Conservation (phyloP, 1,140 invertebrate species). For the Charaxes varanes region DNA sequence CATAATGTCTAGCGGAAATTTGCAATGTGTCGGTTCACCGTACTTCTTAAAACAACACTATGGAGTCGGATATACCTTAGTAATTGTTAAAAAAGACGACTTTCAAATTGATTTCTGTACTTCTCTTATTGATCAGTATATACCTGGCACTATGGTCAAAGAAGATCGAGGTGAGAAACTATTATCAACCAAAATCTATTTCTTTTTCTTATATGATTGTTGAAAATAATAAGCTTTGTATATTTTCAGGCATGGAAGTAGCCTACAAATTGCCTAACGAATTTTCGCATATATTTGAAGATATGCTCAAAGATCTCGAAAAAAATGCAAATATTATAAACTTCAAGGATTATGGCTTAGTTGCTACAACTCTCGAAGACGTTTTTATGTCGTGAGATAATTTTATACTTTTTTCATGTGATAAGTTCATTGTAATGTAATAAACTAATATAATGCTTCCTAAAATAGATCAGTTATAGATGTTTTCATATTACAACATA, state of each 20-base stretch:
- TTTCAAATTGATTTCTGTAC: conserved; percentile 40
- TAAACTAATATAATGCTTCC: neutral
- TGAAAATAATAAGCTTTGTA: no score
- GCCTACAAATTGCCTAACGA: conserved; percentile 70
- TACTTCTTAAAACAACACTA: conserved; percentile 80
- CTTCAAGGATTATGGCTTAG: conserved; percentile 78
- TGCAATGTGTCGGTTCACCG: conserved; percentile 80
- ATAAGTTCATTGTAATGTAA: neutral
- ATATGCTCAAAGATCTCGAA: conserved; percentile 82
- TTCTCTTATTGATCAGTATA: conserved; percentile 41
- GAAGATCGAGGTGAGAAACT: conserved; percentile 45
- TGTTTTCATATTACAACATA: no score
- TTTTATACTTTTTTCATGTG: neutral
- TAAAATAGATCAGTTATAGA: no score
- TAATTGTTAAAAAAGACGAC: conserved; percentile 60
- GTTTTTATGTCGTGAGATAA: conserved; percentile 86
- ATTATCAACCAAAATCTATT: neutral
- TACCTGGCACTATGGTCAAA: conserved; percentile 37
- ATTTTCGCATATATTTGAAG: conserved; percentile 67
- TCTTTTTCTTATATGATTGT: neutral
- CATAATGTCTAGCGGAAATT: conserved; percentile 88
- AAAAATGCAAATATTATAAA: conserved; percentile 76
- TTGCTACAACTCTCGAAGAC: conserved; percentile 90
- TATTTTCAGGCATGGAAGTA: conserved; percentile 68
- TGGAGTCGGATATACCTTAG: conserved; percentile 85